Conservation (phyloP, 2,888 invertebrate species). For the Drosophila formosana region DNA sequence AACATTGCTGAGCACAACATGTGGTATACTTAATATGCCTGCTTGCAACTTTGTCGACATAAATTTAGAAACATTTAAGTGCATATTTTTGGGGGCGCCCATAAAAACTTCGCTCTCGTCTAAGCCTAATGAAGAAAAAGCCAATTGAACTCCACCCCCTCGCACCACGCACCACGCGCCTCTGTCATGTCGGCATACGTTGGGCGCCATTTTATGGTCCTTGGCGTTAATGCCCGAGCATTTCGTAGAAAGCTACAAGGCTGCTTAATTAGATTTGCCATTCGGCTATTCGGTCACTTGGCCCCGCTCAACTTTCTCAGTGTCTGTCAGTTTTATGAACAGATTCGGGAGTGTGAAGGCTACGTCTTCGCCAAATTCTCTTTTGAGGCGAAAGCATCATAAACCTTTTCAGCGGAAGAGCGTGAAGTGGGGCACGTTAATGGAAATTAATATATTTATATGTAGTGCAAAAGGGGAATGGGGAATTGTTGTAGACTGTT, state of each 20-base stretch:
- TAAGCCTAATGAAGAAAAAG: conserved; percentile 46
- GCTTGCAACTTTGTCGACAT: conserved; percentile 40
- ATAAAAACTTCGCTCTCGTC: conserved; percentile 42
- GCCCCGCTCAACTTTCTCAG: conserved; percentile 7
- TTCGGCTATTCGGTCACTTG: conserved; percentile 50
- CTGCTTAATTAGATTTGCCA: conserved; percentile 74
- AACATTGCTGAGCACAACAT: conserved; percentile 48
- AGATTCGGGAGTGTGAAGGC: not conserved
- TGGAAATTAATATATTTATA: conserved; percentile 64
- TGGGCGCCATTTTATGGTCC: conserved; percentile 59
- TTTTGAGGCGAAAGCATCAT: conserved; percentile 59
- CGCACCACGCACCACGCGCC: conserved; percentile 4
- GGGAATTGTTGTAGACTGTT: conserved; percentile 28
- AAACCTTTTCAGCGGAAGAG: conserved; percentile 50
- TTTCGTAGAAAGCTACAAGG: conserved; percentile 37
- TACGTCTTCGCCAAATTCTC: conserved; percentile 6
- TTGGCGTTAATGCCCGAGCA: conserved; percentile 57
- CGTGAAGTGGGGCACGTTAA: conserved; percentile 49
- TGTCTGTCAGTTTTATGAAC: conserved; percentile 20
- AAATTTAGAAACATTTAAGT: conserved; percentile 50
- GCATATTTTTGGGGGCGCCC: conserved; percentile 39
- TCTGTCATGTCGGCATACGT: conserved; percentile 28
- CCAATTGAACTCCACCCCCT: conserved; percentile 56
- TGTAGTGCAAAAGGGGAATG: not conserved
- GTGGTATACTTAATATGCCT: conserved; percentile 65